These are phyloP conservation scores for Calameuta filiformis DNA, from an alignment of 2,888 invertebrate species.

Conservation along the genomic window DNA sequence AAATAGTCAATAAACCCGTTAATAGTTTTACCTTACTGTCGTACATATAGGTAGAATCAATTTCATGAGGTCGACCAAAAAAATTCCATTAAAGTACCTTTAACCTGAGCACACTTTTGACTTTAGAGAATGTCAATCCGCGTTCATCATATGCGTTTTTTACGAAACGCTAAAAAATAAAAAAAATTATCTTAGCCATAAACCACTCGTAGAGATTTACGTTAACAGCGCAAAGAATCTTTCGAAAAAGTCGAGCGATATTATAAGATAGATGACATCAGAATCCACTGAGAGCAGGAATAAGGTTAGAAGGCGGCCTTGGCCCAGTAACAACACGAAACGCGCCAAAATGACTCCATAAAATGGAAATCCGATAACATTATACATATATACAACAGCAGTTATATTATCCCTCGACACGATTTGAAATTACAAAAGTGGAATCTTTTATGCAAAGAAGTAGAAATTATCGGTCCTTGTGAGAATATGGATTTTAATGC, in stretches of 20 bases:
- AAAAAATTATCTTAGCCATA: neutral
- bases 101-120: neutral
- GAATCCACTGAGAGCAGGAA: neutral
- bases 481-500: neutral
- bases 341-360: slow-evolving; percentile 1
- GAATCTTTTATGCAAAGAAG: neutral
- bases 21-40: neutral
- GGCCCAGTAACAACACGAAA: neutral
- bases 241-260: neutral
- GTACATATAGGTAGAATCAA: neutral
- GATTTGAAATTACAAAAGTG: neutral
- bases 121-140: neutral
- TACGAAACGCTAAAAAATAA: neutral
- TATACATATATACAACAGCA: neutral
- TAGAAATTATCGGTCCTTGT: neutral
- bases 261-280: neutral
- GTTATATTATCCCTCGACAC: neutral
- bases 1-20: neutral
- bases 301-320: slow-evolving; percentile 7
- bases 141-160: neutral
- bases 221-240: neutral
- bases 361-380: neutral
- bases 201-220: neutral
- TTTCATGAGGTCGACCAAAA: neutral
- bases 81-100: neutral